Conservation (phyloP, 1,140 invertebrate species). For the Cataglyphis hispanica region DNA sequence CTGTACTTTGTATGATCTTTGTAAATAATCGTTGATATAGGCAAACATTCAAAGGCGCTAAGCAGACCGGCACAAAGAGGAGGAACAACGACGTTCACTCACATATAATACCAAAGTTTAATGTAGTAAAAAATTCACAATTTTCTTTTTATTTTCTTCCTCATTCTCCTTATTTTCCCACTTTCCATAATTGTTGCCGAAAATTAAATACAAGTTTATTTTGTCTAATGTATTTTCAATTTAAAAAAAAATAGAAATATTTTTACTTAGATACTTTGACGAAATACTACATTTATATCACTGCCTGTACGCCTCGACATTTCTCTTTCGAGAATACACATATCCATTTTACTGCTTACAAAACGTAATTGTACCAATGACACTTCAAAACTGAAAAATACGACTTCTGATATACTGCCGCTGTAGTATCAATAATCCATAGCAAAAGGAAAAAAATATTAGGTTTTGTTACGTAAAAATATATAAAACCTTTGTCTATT, state of each 20-base stretch:
- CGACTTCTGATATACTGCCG: constrained; percentile 13
- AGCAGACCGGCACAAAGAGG: constrained; percentile 59
- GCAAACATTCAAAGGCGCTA: constrained; percentile 44
- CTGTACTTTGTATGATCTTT: constrained; percentile 78
- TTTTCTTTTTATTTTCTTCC: constrained; percentile 69
- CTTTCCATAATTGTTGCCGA: constrained; percentile 75
- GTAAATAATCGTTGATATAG: constrained; percentile 74
- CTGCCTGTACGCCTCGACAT: constrained; percentile 71
- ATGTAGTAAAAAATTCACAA: constrained; percentile 76
- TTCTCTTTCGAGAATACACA: constrained; percentile 52
- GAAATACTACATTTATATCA: constrained; percentile 70
- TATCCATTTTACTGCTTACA: constrained; percentile 44
- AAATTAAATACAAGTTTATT: constrained; percentile 48
- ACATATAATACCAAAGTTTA: constrained; percentile 86
- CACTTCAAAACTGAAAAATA: constrained; percentile 21
- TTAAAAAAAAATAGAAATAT: constrained; percentile 34
- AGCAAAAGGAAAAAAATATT: background rate
- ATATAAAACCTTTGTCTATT: constrained; percentile 2
- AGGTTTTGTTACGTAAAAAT: background rate
- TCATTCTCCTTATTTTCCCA: constrained; percentile 66
- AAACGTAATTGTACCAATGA: constrained; percentile 27
- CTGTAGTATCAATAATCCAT: constrained; percentile 34
- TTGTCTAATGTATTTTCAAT: constrained; percentile 26
- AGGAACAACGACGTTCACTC: constrained; percentile 76
- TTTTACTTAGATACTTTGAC: constrained; percentile 66